These are phyloP conservation scores for Andrena flavipes DNA, from an alignment of 2,888 invertebrate species.

Conservation along the genomic window DNA sequence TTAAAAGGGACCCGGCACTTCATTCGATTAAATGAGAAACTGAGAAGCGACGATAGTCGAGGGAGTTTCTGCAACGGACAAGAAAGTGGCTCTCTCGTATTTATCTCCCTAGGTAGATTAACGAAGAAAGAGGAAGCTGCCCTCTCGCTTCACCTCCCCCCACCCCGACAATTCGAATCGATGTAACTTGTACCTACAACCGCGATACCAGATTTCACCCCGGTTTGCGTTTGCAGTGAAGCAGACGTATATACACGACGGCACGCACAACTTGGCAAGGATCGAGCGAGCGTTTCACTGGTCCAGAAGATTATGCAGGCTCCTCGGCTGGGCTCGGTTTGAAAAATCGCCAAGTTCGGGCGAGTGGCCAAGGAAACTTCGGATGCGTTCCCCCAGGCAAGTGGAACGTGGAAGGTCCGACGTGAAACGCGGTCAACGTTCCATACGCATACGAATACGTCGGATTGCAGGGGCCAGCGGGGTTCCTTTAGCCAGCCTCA, in stretches of 20 bases:
- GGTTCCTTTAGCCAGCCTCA: conserved; percentile 34
- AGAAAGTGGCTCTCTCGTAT: neutral
- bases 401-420: conserved; percentile 50
- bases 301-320: conserved; percentile 29
- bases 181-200: neutral
- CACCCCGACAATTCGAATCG: neutral
- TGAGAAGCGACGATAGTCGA: neutral
- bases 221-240: neutral
- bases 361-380: conserved; percentile 71
- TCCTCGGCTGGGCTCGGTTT: conserved; percentile 12
- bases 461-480: conserved; percentile 16
- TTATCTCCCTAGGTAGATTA: neutral
- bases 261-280: conserved; percentile 43
- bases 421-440: conserved; percentile 49
- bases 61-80: neutral
- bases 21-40: neutral
- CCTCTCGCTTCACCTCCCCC: neutral
- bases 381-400: conserved; percentile 39
- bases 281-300: conserved; percentile 26
- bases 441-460: conserved; percentile 50
- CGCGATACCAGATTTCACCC: neutral
- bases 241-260: neutral
- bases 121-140: neutral
- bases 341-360: conserved; percentile 65
- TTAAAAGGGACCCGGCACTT: neutral